A percentile compares a stretch with the other conserved stretches of the same genome.
These are phyloP conservation scores for Alca torda DNA, from an alignment of 2,797 vertebrate genomes.

Conservation along the genomic window DNA sequence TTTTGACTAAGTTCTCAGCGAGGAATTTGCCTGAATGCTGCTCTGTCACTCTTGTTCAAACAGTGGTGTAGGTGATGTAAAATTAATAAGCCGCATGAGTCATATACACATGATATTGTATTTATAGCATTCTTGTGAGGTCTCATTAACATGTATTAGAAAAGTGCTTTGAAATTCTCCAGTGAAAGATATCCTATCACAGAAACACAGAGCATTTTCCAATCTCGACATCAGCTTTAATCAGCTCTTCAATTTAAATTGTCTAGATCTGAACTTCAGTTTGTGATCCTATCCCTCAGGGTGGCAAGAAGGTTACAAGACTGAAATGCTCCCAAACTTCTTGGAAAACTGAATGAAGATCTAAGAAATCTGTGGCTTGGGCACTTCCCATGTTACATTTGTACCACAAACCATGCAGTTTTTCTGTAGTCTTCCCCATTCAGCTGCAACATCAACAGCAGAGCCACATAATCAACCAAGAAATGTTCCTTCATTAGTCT, in stretches of 20 bases:
- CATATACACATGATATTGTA: constrained; percentile 38
- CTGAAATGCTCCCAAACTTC: not conserved
- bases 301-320: not conserved
- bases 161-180: constrained; percentile 13
- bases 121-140: constrained; percentile 48
- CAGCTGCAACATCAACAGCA: not conserved
- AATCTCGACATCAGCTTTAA: not conserved
- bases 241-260: not conserved
- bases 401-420: not conserved
- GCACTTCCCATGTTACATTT: not conserved
- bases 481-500: not conserved
- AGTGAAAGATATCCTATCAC: not conserved
- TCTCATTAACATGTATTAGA: constrained; percentile 32
- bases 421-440: not conserved
- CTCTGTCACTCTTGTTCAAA: not conserved
- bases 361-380: not conserved
- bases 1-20: not conserved
- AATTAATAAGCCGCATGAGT: constrained; percentile 52
- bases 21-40: not conserved
- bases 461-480: not conserved
- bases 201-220: not conserved
- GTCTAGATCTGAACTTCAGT: not conserved
- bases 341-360: not conserved
- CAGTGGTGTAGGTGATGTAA: not conserved
- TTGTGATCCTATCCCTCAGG: not conserved